Percentiles rank a stretch among this genome's conserved stretches.
Conservation (phyloP, 1,140 invertebrate species). For the Diplogasteroides magnus region DNA sequence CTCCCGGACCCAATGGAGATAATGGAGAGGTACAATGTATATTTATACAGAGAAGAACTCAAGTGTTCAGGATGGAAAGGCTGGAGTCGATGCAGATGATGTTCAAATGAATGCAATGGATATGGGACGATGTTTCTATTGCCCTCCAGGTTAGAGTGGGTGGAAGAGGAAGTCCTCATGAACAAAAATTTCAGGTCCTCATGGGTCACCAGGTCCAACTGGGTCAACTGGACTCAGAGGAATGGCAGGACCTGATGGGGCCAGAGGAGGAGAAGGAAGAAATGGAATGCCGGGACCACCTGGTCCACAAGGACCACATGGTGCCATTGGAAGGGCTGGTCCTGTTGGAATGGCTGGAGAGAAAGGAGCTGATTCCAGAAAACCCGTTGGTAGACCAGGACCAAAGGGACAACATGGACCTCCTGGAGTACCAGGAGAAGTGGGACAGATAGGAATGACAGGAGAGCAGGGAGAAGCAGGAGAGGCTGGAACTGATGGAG, state of each 20-base stretch:
- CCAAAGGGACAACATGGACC: conserved; percentile 35
- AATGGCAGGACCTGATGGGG: conserved; percentile 45
- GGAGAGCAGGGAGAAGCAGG: conserved; percentile 15
- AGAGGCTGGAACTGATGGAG: neutral
- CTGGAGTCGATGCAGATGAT: conserved; percentile 21
- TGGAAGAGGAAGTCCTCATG: too few relatives aligned
- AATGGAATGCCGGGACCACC: conserved; percentile 40
- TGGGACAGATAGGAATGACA: conserved; percentile 21
- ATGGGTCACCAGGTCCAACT: neutral
- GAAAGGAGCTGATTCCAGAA: conserved; percentile 30
- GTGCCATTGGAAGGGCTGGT: conserved; percentile 35
- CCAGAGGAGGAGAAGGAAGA: conserved; percentile 38
- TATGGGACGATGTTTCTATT: conserved; percentile 24
- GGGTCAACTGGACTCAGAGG: conserved; percentile 36
- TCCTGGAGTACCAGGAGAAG: conserved; percentile 17
- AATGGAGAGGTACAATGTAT: conserved; percentile 4
- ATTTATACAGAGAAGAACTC: neutral
- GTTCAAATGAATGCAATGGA: conserved; percentile 15
- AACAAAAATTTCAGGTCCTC: neutral
- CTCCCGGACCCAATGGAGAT: conserved; percentile 36
- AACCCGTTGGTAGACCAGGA: conserved; percentile 39
- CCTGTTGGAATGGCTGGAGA: conserved; percentile 21
- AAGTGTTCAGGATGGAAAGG: conserved; percentile 12
- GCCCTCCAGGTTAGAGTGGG: conserved; percentile 21
- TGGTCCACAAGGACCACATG: conserved; percentile 35